Conservation (phyloP, 2,797 vertebrate genomes). For the Podarcis lilfordi region DNA sequence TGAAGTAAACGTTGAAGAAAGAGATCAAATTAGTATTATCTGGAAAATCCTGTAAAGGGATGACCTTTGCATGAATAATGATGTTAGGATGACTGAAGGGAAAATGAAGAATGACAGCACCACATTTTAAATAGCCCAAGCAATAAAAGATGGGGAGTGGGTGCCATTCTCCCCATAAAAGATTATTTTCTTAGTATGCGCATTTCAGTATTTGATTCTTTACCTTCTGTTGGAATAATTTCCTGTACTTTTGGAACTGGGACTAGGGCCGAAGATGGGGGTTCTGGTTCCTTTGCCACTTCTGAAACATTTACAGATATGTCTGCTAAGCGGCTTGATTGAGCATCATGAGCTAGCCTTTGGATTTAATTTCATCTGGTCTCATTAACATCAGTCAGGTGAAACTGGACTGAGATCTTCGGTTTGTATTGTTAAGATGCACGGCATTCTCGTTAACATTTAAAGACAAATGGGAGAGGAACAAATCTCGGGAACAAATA, state of each 20-base stretch:
- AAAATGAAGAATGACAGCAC: not conserved
- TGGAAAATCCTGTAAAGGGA: not conserved
- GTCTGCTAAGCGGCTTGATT: constrained; percentile 39
- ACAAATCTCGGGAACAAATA: not conserved
- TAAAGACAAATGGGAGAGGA: not conserved
- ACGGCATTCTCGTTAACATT: not conserved
- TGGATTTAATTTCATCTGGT: not conserved
- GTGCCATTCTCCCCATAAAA: not conserved
- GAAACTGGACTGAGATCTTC: not conserved
- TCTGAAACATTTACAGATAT: constrained; percentile 79
- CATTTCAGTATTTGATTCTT: constrained; percentile 40
- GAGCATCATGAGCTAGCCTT: not conserved
- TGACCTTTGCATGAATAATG: not conserved
- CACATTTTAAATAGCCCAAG: not conserved
- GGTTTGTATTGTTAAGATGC: not conserved
- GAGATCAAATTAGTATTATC: not conserved
- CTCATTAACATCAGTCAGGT: not conserved
- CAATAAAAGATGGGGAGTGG: not conserved
- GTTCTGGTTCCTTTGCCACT: constrained; percentile 73
- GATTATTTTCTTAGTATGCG: not conserved
- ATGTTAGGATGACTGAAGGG: not conserved
- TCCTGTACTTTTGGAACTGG: constrained; percentile 26
- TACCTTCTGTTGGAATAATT: constrained; percentile 76
- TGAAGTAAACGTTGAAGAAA: not conserved
- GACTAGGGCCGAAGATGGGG: constrained; percentile 66